Evolutionary conservation across 2,113 vertebrate genomes (phyloP).

Genomic region (Astur gentilis): DNA sequence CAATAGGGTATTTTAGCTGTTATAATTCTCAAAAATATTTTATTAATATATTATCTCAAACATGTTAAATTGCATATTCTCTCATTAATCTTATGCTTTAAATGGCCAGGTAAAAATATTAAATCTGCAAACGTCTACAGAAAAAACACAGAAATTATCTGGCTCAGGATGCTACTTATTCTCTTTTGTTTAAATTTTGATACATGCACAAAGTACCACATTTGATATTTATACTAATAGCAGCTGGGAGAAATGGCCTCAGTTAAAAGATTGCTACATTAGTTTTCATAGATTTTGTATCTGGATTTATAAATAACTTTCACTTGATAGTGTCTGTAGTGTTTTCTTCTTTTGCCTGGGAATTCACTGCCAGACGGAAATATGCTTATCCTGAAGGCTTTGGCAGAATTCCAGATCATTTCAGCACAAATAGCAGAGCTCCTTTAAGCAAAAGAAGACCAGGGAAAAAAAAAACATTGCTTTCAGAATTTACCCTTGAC

Average conservation of each 20-base stretch:
- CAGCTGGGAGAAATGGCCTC: neutral
- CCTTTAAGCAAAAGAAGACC: neutral
- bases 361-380: slow-evolving; percentile 24
- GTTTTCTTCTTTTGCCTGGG: neutral
- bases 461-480: neutral
- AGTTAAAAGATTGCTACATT: neutral
- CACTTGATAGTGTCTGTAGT: neutral
- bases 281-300: neutral
- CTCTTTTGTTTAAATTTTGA: neutral
- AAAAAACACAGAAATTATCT: neutral
- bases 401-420: slow-evolving; percentile 13
- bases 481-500: neutral
- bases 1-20: neutral
- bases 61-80: neutral
- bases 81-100: neutral
- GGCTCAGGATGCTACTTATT: neutral
- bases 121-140: neutral
- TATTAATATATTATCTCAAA: neutral
- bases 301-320: slow-evolving; percentile 14
- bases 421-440: neutral
- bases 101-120: neutral
- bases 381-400: neutral
- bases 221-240: neutral
- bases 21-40: neutral
- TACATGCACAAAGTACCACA: neutral